Conservation (phyloP, 2,888 invertebrate genomes). For the Melieria crassipennis region DNA sequence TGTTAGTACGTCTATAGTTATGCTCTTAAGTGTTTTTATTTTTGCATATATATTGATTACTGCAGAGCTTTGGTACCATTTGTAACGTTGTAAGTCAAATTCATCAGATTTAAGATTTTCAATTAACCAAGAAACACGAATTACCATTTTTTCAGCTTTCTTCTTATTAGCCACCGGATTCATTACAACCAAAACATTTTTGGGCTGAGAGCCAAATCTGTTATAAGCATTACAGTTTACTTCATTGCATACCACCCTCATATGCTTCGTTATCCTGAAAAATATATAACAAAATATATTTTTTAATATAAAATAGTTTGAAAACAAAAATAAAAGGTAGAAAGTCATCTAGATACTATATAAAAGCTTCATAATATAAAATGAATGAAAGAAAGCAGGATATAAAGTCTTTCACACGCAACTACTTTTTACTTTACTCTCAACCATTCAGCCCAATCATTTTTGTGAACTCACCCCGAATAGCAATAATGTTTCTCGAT, state of each 20-base stretch:
- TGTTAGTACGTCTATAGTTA: no score
- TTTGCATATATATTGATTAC: no score
- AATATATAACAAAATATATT: slow-evolving; percentile 30
- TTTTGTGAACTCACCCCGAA: no score
- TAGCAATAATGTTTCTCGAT: no score
- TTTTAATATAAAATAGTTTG: background rate
- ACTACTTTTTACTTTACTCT: no score
- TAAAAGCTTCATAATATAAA: background rate
- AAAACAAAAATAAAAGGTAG: background rate
- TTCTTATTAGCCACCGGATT: slow-evolving; percentile 91
- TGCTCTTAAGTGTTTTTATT: no score
- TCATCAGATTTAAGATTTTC: background rate
- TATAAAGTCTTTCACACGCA: no score
- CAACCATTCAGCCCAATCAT: no score
- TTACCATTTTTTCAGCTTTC: slow-evolving; percentile 64
- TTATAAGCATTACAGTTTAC: slow-evolving; percentile 75
- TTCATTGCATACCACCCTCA: slow-evolving; percentile 82
- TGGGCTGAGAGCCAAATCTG: slow-evolving; percentile 69
- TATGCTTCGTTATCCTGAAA: slow-evolving; percentile 77
- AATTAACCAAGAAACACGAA: background rate
- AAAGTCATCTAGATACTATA: background rate
- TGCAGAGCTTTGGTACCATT: no score
- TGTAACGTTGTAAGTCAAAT: no score
- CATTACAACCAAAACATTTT: slow-evolving; percentile 84
- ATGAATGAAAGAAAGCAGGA: background rate